Evolutionary conservation across 2,888 invertebrate species (phyloP).

Genomic region (Euplagia quadripunctaria): DNA sequence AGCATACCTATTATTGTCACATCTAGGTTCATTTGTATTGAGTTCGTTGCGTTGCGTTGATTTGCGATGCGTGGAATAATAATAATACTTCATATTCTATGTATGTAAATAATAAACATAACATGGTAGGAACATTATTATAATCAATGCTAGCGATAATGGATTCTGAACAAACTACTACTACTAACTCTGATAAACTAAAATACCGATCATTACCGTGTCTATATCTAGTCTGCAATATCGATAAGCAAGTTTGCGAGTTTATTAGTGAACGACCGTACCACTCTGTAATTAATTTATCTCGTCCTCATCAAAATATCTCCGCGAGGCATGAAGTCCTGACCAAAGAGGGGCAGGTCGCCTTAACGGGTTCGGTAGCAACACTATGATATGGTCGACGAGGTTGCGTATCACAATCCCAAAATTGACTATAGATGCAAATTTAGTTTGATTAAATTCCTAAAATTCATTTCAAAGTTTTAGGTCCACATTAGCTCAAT

Average conservation of each 20-base stretch:
- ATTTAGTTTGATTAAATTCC: not conserved
- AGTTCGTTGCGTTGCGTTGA: not conserved
- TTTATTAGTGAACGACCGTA: slow-evolving; percentile 67
- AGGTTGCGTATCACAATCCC: slow-evolving; percentile 5
- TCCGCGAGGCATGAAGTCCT: slow-evolving; percentile 72
- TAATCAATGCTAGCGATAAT: not conserved
- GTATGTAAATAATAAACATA: not conserved
- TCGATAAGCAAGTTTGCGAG: slow-evolving; percentile 72
- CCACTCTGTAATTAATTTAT: slow-evolving; percentile 80
- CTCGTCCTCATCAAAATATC: slow-evolving; percentile 80
- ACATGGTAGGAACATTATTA: not conserved
- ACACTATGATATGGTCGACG: slow-evolving; percentile 28
- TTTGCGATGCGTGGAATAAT: not conserved
- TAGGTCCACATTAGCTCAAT: not conserved
- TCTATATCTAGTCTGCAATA: slow-evolving; percentile 63
- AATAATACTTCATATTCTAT: not conserved
- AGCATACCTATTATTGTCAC: not conserved
- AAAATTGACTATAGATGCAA: not conserved
- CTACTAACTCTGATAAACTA: not conserved
- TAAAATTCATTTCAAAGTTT: not conserved
- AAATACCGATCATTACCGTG: slow-evolving; percentile 52
- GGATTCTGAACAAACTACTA: not conserved
- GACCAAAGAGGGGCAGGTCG: slow-evolving; percentile 54
- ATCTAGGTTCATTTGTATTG: not conserved
- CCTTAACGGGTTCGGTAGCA: slow-evolving; percentile 34